Conservation (phyloP, 2,113 vertebrate species). For the Peucedramus taeniatus region DNA sequence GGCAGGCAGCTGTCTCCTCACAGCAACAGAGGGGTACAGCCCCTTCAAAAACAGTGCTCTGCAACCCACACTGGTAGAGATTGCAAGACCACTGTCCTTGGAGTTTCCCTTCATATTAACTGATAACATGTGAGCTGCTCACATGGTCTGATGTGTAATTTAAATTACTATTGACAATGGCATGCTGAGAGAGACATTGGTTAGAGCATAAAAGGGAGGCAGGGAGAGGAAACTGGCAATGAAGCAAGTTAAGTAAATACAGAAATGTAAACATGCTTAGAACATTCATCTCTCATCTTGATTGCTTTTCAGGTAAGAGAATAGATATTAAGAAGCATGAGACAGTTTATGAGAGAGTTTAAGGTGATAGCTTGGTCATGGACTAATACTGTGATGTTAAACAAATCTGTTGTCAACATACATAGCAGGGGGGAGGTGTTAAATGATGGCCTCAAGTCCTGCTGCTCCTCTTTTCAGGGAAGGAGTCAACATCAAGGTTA, state of each 20-base stretch:
- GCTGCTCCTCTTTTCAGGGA: not conserved
- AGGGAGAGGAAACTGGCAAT: accelerated
- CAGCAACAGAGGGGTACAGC: not conserved
- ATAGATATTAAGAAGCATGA: not conserved
- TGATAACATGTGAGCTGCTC: not conserved
- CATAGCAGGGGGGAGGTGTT: not conserved
- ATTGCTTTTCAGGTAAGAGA: not conserved
- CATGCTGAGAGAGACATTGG: not conserved
- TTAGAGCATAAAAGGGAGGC: not conserved
- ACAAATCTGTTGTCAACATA: not conserved
- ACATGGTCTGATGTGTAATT: not conserved
- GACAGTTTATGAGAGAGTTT: not conserved
- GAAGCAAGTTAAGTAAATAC: not conserved
- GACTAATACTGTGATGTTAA: not conserved
- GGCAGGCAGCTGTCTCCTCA: not conserved
- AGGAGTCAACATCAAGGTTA: not conserved
- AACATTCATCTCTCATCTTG: not conserved
- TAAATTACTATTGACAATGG: not conserved
- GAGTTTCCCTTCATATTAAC: not conserved
- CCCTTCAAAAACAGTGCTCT: not conserved
- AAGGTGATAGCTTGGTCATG: not conserved
- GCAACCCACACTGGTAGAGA: not conserved
- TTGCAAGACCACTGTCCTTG: not conserved
- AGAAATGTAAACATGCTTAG: not conserved
- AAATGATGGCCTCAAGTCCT: not conserved